phyloP scores from a whole-genome alignment of 2,888 invertebrate species.

The Agrotis exclamationis region DNA sequence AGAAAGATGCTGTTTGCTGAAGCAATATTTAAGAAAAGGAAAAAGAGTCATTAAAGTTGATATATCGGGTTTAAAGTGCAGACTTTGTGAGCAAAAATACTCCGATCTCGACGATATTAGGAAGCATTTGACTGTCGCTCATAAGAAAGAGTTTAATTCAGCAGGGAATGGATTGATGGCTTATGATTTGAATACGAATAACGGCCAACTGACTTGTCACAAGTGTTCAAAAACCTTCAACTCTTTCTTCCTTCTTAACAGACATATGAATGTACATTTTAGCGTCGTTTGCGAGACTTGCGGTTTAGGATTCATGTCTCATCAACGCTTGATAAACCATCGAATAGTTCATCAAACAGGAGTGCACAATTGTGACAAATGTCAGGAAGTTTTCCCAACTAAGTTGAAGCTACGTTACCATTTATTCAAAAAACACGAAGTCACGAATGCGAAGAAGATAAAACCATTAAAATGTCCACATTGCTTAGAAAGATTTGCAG shows the following conservation, averaged over 20 bases:
- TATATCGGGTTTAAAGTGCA: conserved; percentile 83
- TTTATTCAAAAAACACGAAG: conserved; percentile 83
- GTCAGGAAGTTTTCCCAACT: conserved; percentile 82
- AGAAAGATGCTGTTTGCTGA: conserved; percentile 78
- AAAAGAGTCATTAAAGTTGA: conserved; percentile 88
- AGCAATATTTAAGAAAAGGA: conserved; percentile 84
- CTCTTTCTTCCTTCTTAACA: conserved; percentile 84
- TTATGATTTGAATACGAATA: conserved; percentile 78
- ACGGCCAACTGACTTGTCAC: conserved; percentile 82
- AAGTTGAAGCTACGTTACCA: conserved; percentile 86
- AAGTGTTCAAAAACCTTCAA: conserved; percentile 84
- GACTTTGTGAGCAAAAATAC: conserved; percentile 82
- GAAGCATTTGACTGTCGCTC: conserved; percentile 77
- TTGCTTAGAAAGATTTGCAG: conserved; percentile 85
- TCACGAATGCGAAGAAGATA: conserved; percentile 79
- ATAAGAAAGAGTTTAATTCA: conserved; percentile 85
- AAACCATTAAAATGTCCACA: conserved; percentile 87
- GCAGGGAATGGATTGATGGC: conserved; percentile 87
- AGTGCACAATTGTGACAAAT: conserved; percentile 82
- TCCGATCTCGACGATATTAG: conserved; percentile 83
- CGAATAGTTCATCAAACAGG: conserved; percentile 85
- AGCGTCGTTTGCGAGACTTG: conserved; percentile 88
- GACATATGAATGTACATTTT: conserved; percentile 88
- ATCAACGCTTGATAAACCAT: conserved; percentile 84
- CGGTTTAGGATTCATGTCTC: conserved; percentile 86